These are phyloP conservation scores for Asobara japonica DNA, from an alignment of 1,140 invertebrate genomes.

Conservation along the genomic window DNA sequence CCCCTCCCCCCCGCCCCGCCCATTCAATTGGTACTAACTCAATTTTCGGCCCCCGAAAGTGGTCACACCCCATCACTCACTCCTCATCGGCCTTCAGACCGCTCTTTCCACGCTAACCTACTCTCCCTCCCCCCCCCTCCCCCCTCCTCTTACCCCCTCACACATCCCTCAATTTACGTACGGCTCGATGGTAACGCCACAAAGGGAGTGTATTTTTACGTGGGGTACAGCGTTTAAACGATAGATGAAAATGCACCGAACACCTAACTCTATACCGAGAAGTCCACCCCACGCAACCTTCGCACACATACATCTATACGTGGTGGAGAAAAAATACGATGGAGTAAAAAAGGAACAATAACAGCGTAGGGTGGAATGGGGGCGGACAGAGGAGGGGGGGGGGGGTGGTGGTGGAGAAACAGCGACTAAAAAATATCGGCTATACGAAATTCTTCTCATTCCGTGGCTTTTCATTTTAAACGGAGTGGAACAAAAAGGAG, in stretches of 20 bases:
- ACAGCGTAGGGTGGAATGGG: background rate
- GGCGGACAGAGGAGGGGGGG: background rate
- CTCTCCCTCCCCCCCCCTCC: background rate
- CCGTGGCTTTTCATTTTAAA: conserved; percentile 26
- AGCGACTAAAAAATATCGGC: conserved; percentile 18
- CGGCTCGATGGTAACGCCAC: conserved; percentile 25
- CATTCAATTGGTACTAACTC: conserved; percentile 33
- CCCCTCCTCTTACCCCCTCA: background rate
- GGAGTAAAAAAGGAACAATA: conserved; percentile 13
- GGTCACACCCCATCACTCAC: conserved; percentile 38
- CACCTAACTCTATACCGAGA: background rate
- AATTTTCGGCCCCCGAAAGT: conserved; percentile 41
- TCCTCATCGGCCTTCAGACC: background rate
- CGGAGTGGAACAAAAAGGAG: background rate
- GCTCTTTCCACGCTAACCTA: background rate
- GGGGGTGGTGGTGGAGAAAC: conserved; percentile 24
- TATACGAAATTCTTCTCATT: conserved; percentile 24
- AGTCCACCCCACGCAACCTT: conserved; percentile 6
- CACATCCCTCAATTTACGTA: conserved; percentile 28
- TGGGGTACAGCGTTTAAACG: conserved; percentile 23
- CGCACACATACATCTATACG: background rate
- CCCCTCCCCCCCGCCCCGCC: conserved; percentile 13
- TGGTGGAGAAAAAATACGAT: background rate
- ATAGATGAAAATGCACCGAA: conserved; percentile 20
- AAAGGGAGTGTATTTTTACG: conserved; percentile 40